Percentiles rank a stretch among this genome's conserved stretches.
These are phyloP conservation scores for Macrosteles quadrilineatus DNA, from an alignment of 1,140 invertebrate species.

Conservation along the genomic window DNA sequence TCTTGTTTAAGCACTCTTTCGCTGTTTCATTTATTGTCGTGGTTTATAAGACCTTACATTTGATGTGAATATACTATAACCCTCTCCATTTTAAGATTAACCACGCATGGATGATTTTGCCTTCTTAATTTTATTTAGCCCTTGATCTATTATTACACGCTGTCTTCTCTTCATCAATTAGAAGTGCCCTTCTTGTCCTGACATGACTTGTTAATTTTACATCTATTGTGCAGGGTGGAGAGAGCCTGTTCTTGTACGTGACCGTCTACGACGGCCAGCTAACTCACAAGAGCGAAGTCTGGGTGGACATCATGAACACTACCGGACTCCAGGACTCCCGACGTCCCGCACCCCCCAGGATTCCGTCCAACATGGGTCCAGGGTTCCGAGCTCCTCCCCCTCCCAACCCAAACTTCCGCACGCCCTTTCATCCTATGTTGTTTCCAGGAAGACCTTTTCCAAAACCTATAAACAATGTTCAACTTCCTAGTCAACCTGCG, in stretches of 20 bases:
- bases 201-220: too few relatives aligned
- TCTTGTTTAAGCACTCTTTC: too few relatives aligned
- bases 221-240: constrained; percentile 63
- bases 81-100: too few relatives aligned
- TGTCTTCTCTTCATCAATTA: too few relatives aligned
- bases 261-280: constrained; percentile 67
- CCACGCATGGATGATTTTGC: too few relatives aligned
- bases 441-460: neutral
- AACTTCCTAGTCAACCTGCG: neutral
- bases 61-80: too few relatives aligned
- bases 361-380: constrained; percentile 45
- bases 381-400: constrained; percentile 35
- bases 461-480: too few relatives aligned
- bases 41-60: too few relatives aligned
- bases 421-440: constrained; percentile 12
- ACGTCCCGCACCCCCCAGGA: constrained; percentile 43
- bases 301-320: constrained; percentile 59
- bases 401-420: neutral
- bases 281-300: constrained; percentile 70
- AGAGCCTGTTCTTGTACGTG: constrained; percentile 68
- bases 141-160: too few relatives aligned
- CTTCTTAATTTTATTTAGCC: too few relatives aligned
- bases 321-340: constrained; percentile 38
- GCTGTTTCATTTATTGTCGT: too few relatives aligned
- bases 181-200: too few relatives aligned